These are phyloP conservation scores for Serrognathus titanus DNA, from an alignment of 2,888 invertebrate species.

Conservation along the genomic window DNA sequence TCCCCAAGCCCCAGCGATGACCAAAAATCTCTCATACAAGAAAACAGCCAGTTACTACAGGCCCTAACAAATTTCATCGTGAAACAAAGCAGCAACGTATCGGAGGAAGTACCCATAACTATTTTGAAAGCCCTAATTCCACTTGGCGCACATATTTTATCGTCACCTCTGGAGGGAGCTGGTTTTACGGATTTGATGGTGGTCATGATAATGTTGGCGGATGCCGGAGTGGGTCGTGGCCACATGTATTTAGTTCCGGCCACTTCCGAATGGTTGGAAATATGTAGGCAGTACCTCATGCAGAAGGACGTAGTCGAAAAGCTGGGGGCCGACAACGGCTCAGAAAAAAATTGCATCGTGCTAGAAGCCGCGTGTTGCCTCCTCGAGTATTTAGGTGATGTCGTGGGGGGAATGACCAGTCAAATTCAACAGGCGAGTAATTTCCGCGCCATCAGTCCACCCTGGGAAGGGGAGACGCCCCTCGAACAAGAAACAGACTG, in stretches of 20 bases:
- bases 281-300: constrained; percentile 61
- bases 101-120: constrained; percentile 60
- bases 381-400: constrained; percentile 80
- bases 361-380: constrained; percentile 80
- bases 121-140: constrained; percentile 72
- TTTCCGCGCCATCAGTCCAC: constrained; percentile 59
- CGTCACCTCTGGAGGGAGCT: constrained; percentile 61
- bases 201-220: constrained; percentile 80
- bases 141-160: constrained; percentile 64
- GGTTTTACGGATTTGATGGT: constrained; percentile 76
- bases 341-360: constrained; percentile 50
- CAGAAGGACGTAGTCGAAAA: constrained; percentile 58
- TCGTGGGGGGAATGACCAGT: constrained; percentile 55
- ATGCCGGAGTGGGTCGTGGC: constrained; percentile 67
- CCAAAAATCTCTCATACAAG: constrained; percentile 57
- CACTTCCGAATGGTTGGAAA: constrained; percentile 74
- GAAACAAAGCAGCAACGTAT: constrained; percentile 61
- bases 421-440: constrained; percentile 21
- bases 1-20: constrained; percentile 46
- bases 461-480: constrained; percentile 77
- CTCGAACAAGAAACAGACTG: constrained; percentile 78
- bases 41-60: constrained; percentile 68
- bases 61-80: constrained; percentile 71
- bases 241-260: constrained; percentile 80
- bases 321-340: constrained; percentile 50